Evolutionary conservation across 2,113 vertebrate genomes (phyloP).

Genomic region (Lasiurus borealis): DNA sequence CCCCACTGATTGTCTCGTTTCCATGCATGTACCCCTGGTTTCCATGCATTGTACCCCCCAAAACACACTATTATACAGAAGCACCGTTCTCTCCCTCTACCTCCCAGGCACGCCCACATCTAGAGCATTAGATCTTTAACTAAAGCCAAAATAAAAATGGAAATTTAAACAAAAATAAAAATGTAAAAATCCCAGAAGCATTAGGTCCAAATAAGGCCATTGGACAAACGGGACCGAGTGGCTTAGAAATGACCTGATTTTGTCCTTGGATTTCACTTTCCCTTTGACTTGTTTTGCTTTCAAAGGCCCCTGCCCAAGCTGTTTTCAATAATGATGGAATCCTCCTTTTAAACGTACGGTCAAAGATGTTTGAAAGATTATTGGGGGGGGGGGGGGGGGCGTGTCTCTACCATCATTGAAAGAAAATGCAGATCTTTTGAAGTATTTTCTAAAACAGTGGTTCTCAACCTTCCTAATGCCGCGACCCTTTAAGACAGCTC

Average conservation of each 20-base stretch:
- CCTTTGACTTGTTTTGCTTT: background rate
- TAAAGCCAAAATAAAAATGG: background rate
- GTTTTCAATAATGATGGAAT: background rate
- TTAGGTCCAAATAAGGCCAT: background rate
- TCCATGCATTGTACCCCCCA: background rate
- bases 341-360: background rate
- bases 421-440: background rate
- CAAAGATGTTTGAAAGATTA: background rate
- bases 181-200: background rate
- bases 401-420: background rate
- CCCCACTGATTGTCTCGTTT: background rate
- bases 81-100: accelerated
- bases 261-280: background rate
- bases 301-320: background rate
- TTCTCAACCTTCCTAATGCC: no score
- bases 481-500: no score
- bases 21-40: background rate
- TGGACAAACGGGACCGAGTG: background rate
- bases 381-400: background rate
- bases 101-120: accelerated
- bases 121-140: background rate
- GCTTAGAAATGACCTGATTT: background rate
- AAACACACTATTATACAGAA: background rate
- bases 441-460: no score
- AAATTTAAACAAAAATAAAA: background rate